These are phyloP conservation scores for Chrysolina americana DNA, from an alignment of 2,888 invertebrate genomes.

Conservation along the genomic window DNA sequence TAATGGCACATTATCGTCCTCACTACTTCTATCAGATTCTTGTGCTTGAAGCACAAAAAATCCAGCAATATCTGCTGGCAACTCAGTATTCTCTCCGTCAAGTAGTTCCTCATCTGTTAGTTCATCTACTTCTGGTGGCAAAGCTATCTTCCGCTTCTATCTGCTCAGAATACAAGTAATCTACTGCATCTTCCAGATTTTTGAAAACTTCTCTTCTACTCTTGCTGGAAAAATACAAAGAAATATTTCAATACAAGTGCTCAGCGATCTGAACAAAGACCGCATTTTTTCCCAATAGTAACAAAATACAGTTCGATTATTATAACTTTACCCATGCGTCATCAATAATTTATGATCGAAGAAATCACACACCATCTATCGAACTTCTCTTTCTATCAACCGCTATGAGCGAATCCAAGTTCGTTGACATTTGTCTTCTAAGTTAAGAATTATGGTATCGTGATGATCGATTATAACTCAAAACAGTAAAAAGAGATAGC, in stretches of 20 bases:
- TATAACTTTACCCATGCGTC: too few species aligned
- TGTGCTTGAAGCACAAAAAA: constrained; percentile 11
- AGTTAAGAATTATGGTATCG: too few species aligned
- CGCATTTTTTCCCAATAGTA: too few species aligned
- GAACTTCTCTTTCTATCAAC: too few species aligned
- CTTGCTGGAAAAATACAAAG: constrained; percentile 7
- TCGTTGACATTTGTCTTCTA: too few species aligned
- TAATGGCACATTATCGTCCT: constrained; percentile 25
- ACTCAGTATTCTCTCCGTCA: constrained; percentile 44
- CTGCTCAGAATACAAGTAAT: constrained; percentile 47
- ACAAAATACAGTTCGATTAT: constrained; percentile 7
- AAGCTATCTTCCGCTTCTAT: constrained; percentile 49
- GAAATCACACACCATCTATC: too few species aligned
- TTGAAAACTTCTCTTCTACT: constrained; percentile 28
- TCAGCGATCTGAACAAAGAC: constrained; percentile 14
- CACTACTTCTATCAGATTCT: constrained; percentile 5
- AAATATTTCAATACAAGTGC: constrained; percentile 9
- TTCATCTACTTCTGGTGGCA: constrained; percentile 51
- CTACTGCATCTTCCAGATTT: constrained; percentile 40
- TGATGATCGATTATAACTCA: too few species aligned
- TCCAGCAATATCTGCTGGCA: constrained; percentile 22
- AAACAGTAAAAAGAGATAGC: too few species aligned
- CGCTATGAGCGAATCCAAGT: too few species aligned
- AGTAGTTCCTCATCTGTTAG: constrained; percentile 47
- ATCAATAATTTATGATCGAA: background rate